Conservation (phyloP, 2,797 vertebrate species). For the Coracias cyanogaster region DNA sequence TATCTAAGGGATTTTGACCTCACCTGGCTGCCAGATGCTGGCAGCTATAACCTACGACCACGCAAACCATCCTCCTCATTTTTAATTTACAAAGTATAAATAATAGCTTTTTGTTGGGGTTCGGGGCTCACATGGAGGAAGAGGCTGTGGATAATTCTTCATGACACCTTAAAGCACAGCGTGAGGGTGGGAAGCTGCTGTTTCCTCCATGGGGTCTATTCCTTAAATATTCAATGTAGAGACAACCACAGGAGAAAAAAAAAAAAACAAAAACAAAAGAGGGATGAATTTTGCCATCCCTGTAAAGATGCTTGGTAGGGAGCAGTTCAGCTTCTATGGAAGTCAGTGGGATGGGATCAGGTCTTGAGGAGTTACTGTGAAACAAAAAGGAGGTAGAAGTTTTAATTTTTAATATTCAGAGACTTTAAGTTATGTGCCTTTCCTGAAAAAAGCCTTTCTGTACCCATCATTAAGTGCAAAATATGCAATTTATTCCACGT, state of each 20-base stretch:
- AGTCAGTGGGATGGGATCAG: not conserved
- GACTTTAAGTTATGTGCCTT: not conserved
- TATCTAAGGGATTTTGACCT: not conserved
- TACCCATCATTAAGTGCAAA: not conserved
- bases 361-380: not conserved
- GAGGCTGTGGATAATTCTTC: not conserved
- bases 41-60: not conserved
- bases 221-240: not conserved
- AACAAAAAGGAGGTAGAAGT: not conserved
- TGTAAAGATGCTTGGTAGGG: not conserved
- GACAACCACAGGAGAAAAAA: not conserved
- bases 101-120: not conserved
- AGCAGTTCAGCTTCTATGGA: not conserved
- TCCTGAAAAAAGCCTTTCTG: not conserved
- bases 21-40: conserved; percentile 41
- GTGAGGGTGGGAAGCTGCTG: not conserved
- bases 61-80: not conserved
- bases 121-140: not conserved
- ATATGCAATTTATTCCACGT: not conserved
- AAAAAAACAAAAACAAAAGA: no score
- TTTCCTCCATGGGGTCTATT: not conserved
- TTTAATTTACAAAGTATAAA: not conserved
- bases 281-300: not conserved
- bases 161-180: not conserved
- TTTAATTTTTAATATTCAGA: not conserved